These are phyloP conservation scores for Andinoacara biseriatus DNA, from an alignment of 2,113 vertebrate genomes.

Conservation along the genomic window DNA sequence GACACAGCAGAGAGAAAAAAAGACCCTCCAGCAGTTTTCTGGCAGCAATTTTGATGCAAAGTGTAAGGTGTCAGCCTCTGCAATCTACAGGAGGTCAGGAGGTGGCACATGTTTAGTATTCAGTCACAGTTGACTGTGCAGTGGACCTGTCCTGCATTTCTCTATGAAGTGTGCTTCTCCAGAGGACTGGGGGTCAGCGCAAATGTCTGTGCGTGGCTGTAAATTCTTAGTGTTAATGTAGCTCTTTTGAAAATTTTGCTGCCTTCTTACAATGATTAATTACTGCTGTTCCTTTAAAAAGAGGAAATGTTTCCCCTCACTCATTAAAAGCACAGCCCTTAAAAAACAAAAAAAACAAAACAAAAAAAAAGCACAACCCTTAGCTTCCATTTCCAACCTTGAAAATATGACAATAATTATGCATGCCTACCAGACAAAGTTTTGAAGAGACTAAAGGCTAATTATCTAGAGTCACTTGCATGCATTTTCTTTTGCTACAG, in stretches of 20 bases:
- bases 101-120: slow-evolving; percentile 38
- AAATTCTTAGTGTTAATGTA: not conserved
- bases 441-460: not conserved
- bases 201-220: not conserved
- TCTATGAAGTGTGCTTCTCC: not conserved
- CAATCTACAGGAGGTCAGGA: not conserved
- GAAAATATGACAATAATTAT: not conserved
- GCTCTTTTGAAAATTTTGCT: not conserved
- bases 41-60: not conserved
- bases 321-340: not conserved
- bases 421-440: not conserved
- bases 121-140: slow-evolving; percentile 17
- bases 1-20: not conserved
- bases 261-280: not conserved
- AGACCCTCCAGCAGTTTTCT: not conserved
- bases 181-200: not conserved
- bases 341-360: too few species aligned
- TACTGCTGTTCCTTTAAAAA: not conserved
- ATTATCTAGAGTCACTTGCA: not conserved
- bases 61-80: not conserved
- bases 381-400: not conserved
- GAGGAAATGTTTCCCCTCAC: not conserved
- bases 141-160: not conserved
- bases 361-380: not conserved
- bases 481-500: not conserved